Percentiles rank a stretch among this genome's conserved stretches.
phyloP scores from a whole-genome alignment of 2,113 vertebrate genomes.

The Dromaius novaehollandiae region DNA sequence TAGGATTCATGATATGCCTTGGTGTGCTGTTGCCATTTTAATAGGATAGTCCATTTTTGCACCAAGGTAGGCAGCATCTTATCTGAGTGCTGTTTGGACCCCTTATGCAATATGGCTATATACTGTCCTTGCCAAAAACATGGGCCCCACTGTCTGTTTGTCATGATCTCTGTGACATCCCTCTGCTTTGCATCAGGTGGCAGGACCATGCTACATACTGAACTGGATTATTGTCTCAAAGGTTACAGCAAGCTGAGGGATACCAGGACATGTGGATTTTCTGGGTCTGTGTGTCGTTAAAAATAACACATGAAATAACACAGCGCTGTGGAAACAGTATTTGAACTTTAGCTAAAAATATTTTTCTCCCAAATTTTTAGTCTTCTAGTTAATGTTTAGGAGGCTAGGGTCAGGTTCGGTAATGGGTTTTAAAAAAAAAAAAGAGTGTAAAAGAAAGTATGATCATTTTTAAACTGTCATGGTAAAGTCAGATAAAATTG shows the following conservation, averaged over 20 bases:
- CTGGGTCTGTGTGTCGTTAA: too few species aligned
- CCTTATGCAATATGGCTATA: too few species aligned
- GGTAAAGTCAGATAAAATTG: background rate
- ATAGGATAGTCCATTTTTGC: background rate
- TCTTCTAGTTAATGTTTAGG: background rate
- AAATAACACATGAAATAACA: background rate
- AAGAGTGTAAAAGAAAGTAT: background rate
- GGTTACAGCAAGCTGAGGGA: background rate
- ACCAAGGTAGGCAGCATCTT: background rate
- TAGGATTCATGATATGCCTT: background rate
- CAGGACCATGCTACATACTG: background rate
- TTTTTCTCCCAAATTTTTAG: background rate
- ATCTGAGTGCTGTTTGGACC: background rate
- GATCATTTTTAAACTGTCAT: background rate
- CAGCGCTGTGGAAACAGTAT: background rate
- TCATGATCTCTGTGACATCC: background rate
- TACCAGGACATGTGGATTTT: too few species aligned
- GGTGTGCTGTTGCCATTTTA: background rate
- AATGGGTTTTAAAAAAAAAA: background rate
- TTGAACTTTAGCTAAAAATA: background rate
- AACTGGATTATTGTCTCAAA: background rate
- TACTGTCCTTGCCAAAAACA: background rate
- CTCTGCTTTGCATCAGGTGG: background rate
- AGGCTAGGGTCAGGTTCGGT: background rate
- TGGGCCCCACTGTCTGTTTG: background rate